Evolutionary conservation across 2,113 vertebrate species (phyloP), one percentile per base, ranked within the genome.

Genomic region (Vimba vimba): DNA sequence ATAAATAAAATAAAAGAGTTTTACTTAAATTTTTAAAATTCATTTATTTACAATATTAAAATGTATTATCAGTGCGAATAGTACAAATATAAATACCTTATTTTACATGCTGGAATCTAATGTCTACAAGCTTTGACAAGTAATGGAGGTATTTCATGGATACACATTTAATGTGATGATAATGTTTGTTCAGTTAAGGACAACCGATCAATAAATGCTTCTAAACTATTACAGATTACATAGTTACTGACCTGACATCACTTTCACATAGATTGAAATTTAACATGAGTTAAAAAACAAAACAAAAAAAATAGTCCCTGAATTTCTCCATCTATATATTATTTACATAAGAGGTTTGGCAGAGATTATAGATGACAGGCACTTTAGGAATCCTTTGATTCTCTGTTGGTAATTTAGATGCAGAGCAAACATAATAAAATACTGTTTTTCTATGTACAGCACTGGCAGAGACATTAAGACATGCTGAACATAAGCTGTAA

Each of bases 11-110:
- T 6, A 43, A 25, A 43, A 8, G 2, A 15, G 6, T 74, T 74
- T 25, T 6, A 47, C 25, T 62, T 62, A 6, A 19, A 45, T 25
- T 36, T 78, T 78, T 36, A 4, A 7, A 33, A 59, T 79, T 59
- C 43, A 55, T 86, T 88, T 88, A 84, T 86, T 89, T 88, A 89
- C 84, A 89, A 55, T 27, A 30, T 73, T 77, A 33, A 69, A 85
- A 62, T 80, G 74, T 83, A n/a, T 30, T 87, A 81, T 88, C 82
- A 88, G 87, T 88, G 87, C 74, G 59, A 78, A 77, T 82, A 66
- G 43, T 66, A 86, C 66, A 66, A 30, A 57, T 77, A 71, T 85
- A 47, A 85, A 86, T 86, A 78, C 55, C 64, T 19, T 74, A 78
- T 55, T 79, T 80, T 64, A 85, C 69, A 47, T 79, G 36, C 77